A percentile compares a stretch with the other conserved stretches of the same genome.
Conservation (phyloP, 1,140 invertebrate genomes). For the Ectropis grisescens region DNA sequence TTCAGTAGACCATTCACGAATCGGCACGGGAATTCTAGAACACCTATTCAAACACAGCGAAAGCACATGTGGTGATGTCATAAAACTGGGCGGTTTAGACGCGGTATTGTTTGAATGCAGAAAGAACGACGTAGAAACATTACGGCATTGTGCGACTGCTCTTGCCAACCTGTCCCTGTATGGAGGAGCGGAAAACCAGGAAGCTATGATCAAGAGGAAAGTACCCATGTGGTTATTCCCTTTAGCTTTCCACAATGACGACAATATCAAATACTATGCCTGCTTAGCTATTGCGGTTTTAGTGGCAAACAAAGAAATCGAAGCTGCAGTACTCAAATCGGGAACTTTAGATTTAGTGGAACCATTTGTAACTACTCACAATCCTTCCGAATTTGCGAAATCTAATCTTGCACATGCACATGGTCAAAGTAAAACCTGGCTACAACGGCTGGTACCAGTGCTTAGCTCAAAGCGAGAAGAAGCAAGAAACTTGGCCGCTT, state of each 20-base stretch:
- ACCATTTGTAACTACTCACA: conserved; percentile 94
- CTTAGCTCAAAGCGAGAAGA: conserved; percentile 95
- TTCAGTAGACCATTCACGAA: conserved; percentile 87
- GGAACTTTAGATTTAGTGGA: conserved; percentile 96
- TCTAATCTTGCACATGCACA: conserved; percentile 94
- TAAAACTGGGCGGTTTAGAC: conserved; percentile 88
- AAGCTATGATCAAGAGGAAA: conserved; percentile 96
- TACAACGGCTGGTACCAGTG: conserved; percentile 94
- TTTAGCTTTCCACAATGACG: conserved; percentile 95
- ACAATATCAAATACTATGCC: conserved; percentile 98
- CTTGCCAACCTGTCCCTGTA: conserved; percentile 97
- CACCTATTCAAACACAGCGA: conserved; percentile 98
- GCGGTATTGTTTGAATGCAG: conserved; percentile 95
- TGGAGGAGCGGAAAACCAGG: conserved; percentile 96
- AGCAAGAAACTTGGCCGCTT: conserved; percentile 95
- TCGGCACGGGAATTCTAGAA: conserved; percentile 95
- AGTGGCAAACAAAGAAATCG: conserved; percentile 98
- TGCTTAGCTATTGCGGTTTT: conserved; percentile 97
- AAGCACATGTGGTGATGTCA: conserved; percentile 92
- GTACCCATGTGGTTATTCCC: conserved; percentile 99
- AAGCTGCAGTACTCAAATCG: conserved; percentile 94
- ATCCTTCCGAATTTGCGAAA: conserved; percentile 95
- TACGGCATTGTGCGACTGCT: conserved; percentile 95
- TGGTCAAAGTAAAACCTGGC: conserved; percentile 97
- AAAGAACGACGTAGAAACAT: conserved; percentile 91